Percentiles rank a stretch among this genome's conserved stretches.
Evolutionary conservation across 1,140 invertebrate genomes (phyloP).

Genomic region (Euura lappo): DNA sequence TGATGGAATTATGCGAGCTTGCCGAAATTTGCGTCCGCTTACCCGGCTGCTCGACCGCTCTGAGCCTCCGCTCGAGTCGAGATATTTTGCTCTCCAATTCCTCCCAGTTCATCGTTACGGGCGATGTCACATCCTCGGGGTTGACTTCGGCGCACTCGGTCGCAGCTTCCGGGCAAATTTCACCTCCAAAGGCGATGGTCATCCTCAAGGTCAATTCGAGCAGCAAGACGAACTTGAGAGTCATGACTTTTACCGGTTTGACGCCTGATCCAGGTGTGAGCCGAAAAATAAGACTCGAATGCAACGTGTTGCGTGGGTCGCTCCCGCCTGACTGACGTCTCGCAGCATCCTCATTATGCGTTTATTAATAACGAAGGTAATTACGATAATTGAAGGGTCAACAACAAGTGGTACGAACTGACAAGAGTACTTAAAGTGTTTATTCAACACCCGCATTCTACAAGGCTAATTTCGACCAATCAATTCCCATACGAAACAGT

Average conservation of each 20-base stretch:
- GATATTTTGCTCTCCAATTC: constrained; percentile 49
- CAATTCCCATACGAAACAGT: neutral
- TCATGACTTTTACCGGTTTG: neutral
- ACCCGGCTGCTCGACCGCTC: constrained; percentile 78
- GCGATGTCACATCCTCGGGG: neutral
- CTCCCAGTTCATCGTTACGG: constrained; percentile 19
- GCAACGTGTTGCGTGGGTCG: constrained; percentile 4
- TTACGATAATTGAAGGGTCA: constrained; percentile 7
- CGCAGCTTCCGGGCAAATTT: constrained; percentile 24
- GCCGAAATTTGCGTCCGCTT: constrained; percentile 2
- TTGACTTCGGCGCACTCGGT: constrained; percentile 17
- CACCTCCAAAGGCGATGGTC: neutral
- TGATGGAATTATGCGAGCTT: constrained; percentile 11
- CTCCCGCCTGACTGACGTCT: neutral
- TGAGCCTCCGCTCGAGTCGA: constrained; percentile 68
- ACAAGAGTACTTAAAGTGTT: constrained; percentile 1
- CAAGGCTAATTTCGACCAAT: neutral
- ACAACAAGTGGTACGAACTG: neutral
- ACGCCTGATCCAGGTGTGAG: neutral
- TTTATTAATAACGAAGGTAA: constrained; percentile 7
- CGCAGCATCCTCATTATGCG: neutral
- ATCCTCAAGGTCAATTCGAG: neutral
- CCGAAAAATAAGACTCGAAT: neutral
- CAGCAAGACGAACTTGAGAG: neutral
- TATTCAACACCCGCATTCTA: neutral